Conservation (phyloP, 1,140 invertebrate species). For the Uloborus diversus region DNA sequence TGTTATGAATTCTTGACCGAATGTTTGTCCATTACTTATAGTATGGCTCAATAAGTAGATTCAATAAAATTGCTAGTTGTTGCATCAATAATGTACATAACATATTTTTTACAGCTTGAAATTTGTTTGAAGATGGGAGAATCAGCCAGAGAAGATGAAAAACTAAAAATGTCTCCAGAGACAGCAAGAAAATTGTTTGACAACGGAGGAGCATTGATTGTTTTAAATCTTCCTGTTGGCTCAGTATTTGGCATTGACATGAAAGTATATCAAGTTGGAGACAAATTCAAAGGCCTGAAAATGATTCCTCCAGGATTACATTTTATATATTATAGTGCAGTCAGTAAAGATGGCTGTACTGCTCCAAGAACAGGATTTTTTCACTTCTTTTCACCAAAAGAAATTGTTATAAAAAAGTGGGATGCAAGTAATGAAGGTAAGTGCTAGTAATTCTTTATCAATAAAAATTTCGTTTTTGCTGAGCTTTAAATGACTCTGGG, state of each 20-base stretch:
- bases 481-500: too few species aligned
- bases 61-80: too few species aligned
- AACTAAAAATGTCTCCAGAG: constrained; percentile 78
- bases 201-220: constrained; percentile 80
- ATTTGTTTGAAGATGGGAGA: too few species aligned
- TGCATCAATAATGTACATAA: too few species aligned
- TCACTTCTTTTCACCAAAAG: constrained; percentile 81
- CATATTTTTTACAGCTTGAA: too few species aligned
- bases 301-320: constrained; percentile 98
- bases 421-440: constrained; percentile 69
- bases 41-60: too few species aligned
- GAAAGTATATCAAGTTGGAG: constrained; percentile 90
- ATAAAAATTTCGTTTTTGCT: too few species aligned
- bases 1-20: too few species aligned
- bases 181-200: constrained; percentile 79
- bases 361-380: constrained; percentile 88
- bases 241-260: constrained; percentile 83
- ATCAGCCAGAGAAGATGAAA: too few species aligned
- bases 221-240: constrained; percentile 66
- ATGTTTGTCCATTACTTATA: too few species aligned
- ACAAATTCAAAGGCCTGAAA: constrained; percentile 94
- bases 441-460: too few species aligned
- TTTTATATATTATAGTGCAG: constrained; percentile 86
- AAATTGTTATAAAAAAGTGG: constrained; percentile 90
- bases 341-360: constrained; percentile 69